Evolutionary conservation across 2,888 invertebrate species (phyloP).

Genomic region (Uropetala carovei): DNA sequence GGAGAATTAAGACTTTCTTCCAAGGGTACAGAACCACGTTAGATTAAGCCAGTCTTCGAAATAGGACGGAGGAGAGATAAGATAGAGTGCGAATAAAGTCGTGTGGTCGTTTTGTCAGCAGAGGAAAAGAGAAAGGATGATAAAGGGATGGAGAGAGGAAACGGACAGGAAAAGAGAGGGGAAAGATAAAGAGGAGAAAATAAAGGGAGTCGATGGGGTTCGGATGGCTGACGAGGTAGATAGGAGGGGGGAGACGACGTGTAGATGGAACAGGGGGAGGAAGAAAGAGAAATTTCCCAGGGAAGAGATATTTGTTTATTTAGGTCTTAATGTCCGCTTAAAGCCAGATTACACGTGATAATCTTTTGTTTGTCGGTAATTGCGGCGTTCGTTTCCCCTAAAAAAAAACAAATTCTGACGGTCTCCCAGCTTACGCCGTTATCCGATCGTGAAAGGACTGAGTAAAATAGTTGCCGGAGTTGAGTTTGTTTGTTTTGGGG

Average conservation of each 20-base stretch:
- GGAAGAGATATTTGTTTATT: constrained; percentile 31
- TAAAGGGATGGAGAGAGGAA: neutral
- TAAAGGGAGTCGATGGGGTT: neutral
- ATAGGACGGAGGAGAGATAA: too few relatives aligned
- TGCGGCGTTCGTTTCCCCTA: neutral
- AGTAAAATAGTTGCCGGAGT: neutral
- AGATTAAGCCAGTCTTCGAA: too few relatives aligned
- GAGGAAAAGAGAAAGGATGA: neutral
- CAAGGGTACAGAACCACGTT: too few relatives aligned
- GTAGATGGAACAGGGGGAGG: neutral
- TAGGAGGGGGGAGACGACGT: neutral
- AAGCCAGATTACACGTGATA: constrained; percentile 4
- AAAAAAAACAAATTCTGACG: neutral
- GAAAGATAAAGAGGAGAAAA: neutral
- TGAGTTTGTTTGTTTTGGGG: neutral
- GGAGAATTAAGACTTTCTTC: too few relatives aligned
- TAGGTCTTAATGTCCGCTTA: constrained; percentile 31
- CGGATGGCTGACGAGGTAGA: neutral
- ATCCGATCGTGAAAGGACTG: neutral
- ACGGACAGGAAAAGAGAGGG: neutral
- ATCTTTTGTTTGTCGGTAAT: neutral
- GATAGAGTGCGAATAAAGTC: too few relatives aligned
- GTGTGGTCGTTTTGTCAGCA: too few relatives aligned
- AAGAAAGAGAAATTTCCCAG: neutral
- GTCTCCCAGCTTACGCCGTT: neutral